Base-by-base conservation (phyloP, 1,140 invertebrate genomes). In the Rhopalosiphum padi region DNA sequence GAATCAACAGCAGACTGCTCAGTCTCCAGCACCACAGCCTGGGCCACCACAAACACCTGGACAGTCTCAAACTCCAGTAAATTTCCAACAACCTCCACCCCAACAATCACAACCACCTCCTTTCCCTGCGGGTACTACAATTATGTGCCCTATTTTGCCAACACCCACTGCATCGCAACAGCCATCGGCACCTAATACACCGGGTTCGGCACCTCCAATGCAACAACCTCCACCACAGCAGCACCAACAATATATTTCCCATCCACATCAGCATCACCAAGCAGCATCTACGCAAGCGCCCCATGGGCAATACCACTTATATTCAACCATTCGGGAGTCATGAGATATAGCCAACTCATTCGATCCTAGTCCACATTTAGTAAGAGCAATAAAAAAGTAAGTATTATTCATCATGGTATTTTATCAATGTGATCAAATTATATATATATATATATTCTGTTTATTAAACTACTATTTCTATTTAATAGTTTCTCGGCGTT, bases 111-210 rank as follows among this genome's bases (percentile, higher is more conserved):
- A 85, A 60, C 85, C 94, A 43, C 93, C 94, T 25, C 94, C 94
- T n/a, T 94, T 88, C 60, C 94, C 90, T 2, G 68, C 94, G 18
- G 91, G 91, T 41, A 93, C 91, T 41, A 93, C 91, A 30, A 93
- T 97, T 86, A 96, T 97, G 96, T 97, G 96, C 94, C 96, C 96
- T 60, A 95, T 96, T 21, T 95, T 96, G 93, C 96, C 96, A 60
- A 96, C 96, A 93, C 96, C 96, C 94, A 95, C 96, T 94, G 95
- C 96, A 82, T 85, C 91, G 35, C 91, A 93, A 93, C 91, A 83
- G 60, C 91, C 82, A 41, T 83, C 91, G n/a, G 82, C 91, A 30
- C 82, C 91, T 85, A 93, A 93, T 85, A 93, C 91, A 86, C 91
- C 91, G 41, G 91, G 91, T 30, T 93, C 91, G 11, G 91, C 91